A percentile compares a stretch with the other conserved stretches of the same genome.
Conservation (phyloP, 2,888 invertebrate genomes). For the Andrena trimmerana region DNA sequence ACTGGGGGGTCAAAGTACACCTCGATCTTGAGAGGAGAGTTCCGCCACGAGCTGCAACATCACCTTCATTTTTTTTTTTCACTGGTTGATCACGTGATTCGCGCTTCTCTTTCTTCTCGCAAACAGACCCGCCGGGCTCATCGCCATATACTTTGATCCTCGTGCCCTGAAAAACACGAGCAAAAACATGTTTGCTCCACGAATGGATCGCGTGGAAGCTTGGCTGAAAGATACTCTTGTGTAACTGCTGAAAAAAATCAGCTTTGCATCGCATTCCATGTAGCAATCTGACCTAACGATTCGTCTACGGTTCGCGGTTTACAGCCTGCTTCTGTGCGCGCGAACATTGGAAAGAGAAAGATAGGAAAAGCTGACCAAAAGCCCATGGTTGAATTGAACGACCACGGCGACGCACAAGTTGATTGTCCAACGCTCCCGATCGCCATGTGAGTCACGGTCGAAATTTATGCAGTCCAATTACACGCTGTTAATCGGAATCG, state of each 20-base stretch:
- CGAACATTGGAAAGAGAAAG: too few relatives aligned
- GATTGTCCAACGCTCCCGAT: conserved; percentile 9
- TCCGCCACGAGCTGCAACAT: neutral
- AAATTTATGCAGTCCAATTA: conserved; percentile 29
- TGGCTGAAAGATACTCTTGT: conserved; percentile 22
- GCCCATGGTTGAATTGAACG: conserved; percentile 23
- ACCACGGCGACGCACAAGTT: conserved; percentile 6
- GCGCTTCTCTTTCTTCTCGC: neutral
- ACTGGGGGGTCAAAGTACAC: conserved; percentile 43
- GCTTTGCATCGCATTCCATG: neutral
- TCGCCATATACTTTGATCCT: conserved; percentile 26
- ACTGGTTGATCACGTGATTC: neutral
- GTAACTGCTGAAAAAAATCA: conserved; percentile 10
- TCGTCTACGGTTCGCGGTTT: neutral
- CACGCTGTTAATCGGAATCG: conserved; percentile 36
- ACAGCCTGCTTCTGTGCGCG: too few relatives aligned
- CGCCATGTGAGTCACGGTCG: conserved; percentile 50
- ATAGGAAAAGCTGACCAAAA: conserved; percentile 21
- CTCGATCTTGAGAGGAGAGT: neutral
- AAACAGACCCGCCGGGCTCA: neutral
- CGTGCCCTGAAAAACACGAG: conserved; percentile 30
- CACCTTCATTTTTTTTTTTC: neutral
- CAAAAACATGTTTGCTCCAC: conserved; percentile 56
- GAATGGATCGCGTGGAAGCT: neutral
- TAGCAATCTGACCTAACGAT: neutral